Percentiles rank a stretch among this genome's conserved stretches.
Conservation (phyloP, 2,888 invertebrate species). For the Beris chalybata region DNA sequence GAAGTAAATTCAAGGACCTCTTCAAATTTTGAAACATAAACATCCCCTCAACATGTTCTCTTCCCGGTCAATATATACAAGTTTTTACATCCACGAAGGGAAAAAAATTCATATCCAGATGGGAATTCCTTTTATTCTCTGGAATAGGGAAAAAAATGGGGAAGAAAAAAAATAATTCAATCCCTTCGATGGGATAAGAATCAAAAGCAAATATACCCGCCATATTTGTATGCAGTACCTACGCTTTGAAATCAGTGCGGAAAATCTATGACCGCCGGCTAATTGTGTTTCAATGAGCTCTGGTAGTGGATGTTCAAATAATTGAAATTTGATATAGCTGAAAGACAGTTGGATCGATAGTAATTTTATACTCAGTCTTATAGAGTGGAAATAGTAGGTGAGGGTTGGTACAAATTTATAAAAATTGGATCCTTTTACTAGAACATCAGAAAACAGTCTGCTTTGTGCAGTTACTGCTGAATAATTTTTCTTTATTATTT, state of each 20-base stretch:
- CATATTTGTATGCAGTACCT: too few relatives aligned
- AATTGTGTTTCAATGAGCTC: slow-evolving; percentile 41
- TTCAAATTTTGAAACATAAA: slow-evolving; percentile 38
- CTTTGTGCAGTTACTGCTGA: too few relatives aligned
- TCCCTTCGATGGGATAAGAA: slow-evolving; percentile 24
- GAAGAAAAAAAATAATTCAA: slow-evolving; percentile 28
- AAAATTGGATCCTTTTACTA: too few relatives aligned
- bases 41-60: slow-evolving; percentile 30
- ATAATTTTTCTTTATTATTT: too few relatives aligned
- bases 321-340: slow-evolving; percentile 26
- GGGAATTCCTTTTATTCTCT: slow-evolving; percentile 24
- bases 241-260: slow-evolving; percentile 37
- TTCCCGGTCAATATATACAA: slow-evolving; percentile 1
- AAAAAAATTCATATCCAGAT: slow-evolving; percentile 23
- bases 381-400: too few relatives aligned
- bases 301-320: slow-evolving; percentile 19
- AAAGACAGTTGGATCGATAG: not conserved
- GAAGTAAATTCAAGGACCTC: slow-evolving; percentile 37
- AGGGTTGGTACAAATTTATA: too few relatives aligned
- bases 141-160: slow-evolving; percentile 21
- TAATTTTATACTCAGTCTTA: too few relatives aligned
- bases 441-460: too few relatives aligned
- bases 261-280: slow-evolving; percentile 41
- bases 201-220: slow-evolving; percentile 18
- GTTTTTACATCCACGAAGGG: not conserved